Conservation (phyloP, 2,888 invertebrate species). For the Ecliptopera silaceata region DNA sequence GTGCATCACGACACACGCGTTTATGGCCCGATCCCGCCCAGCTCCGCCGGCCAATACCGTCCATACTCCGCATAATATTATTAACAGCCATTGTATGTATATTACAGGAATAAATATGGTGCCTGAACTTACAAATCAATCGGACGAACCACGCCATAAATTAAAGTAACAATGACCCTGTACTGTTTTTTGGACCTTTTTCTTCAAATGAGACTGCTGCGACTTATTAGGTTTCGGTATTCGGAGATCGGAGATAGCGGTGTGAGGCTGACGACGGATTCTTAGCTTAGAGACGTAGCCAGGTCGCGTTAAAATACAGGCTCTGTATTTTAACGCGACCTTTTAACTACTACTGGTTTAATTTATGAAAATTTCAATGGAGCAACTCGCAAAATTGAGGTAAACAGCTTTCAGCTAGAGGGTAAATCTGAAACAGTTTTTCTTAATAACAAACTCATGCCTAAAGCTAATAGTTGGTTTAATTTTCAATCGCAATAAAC, state of each 20-base stretch:
- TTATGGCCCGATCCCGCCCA: constrained; percentile 75
- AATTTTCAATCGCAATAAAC: too few relatives aligned
- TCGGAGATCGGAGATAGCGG: constrained; percentile 67
- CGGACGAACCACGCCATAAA: constrained; percentile 79
- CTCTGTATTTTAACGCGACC: too few relatives aligned
- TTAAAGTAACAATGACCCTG: constrained; percentile 82
- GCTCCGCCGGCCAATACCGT: constrained; percentile 61
- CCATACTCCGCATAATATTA: constrained; percentile 60
- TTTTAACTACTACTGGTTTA: too few relatives aligned
- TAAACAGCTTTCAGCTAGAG: too few relatives aligned
- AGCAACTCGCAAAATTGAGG: too few relatives aligned
- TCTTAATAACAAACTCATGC: too few relatives aligned
- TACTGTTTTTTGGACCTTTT: constrained; percentile 78
- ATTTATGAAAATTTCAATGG: too few relatives aligned
- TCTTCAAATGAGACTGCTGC: constrained; percentile 78
- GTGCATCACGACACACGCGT: constrained; percentile 79
- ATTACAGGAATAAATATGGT: constrained; percentile 72
- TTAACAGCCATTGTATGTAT: constrained; percentile 81
- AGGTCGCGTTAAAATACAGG: too few relatives aligned
- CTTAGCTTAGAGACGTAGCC: constrained; percentile 27
- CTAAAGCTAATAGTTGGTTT: too few relatives aligned
- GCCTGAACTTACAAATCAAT: constrained; percentile 77
- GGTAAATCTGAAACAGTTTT: too few relatives aligned
- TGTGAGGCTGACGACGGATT: constrained; percentile 46
- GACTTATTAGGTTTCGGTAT: constrained; percentile 81